These are phyloP conservation scores for Paracentrotus lividus DNA, from an alignment of 53 echinoderm and acorn worm genomes.

Conservation along the genomic window DNA sequence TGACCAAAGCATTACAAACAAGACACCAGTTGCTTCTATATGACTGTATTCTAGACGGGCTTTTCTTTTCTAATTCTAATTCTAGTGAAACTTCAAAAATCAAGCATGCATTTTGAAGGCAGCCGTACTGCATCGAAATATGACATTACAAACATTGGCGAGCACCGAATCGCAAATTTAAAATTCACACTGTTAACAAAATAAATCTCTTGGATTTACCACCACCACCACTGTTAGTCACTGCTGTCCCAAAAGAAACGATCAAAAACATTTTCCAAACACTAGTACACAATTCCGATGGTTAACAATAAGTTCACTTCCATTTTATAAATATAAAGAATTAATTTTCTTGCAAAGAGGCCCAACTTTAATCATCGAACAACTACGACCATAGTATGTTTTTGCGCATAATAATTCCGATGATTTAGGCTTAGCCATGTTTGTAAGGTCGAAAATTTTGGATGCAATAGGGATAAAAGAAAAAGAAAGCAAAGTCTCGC, in stretches of 20 bases:
- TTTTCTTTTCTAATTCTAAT: neutral
- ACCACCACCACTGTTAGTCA: neutral
- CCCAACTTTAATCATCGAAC: no score
- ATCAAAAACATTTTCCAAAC: neutral
- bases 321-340: no score
- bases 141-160: neutral
- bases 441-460: neutral
- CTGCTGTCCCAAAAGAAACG: neutral
- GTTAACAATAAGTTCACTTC: no score
- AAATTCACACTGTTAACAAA: neutral
- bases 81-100: neutral
- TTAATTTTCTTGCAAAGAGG: no score
- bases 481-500: neutral
- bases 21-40: neutral
- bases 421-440: neutral
- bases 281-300: no score
- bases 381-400: no score
- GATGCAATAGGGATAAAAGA: neutral
- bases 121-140: neutral
- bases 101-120: neutral
- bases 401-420: neutral
- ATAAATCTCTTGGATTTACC: neutral
- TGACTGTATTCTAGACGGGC: neutral
- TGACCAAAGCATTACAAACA: no score
- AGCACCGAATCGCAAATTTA: neutral